Percentiles rank a stretch among this genome's conserved stretches.
phyloP scores from a whole-genome alignment of 2,888 invertebrate genomes.

The Eristalinus aeneus region DNA sequence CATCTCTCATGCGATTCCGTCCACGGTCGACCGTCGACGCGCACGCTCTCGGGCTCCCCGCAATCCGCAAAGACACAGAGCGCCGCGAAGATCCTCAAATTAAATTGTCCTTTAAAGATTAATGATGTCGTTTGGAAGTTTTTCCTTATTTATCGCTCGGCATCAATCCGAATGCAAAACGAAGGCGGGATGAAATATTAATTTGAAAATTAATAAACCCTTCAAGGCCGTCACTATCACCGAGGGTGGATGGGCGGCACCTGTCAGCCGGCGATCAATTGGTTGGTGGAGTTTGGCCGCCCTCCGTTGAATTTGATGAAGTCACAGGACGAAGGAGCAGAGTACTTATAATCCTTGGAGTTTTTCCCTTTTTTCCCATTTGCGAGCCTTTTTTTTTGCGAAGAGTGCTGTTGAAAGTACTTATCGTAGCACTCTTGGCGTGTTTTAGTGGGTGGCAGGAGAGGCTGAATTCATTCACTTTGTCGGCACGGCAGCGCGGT shows the following conservation, averaged over 20 bases:
- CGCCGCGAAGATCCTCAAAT: constrained; percentile 59
- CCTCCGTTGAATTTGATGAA: constrained; percentile 31
- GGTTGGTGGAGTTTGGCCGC: not conserved
- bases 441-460: constrained; percentile 41
- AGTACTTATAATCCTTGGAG: constrained; percentile 18
- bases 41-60: not conserved
- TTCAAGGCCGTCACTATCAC: constrained; percentile 3
- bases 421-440: constrained; percentile 60
- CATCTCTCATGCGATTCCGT: constrained; percentile 30
- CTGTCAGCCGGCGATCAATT: constrained; percentile 53
- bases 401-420: constrained; percentile 63
- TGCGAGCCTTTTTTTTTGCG: constrained; percentile 21
- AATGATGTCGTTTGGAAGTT: constrained; percentile 65
- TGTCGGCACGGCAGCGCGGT: constrained; percentile 53
- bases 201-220: constrained; percentile 66
- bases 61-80: not conserved
- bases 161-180: constrained; percentile 51
- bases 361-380: not conserved
- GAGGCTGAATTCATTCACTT: constrained; percentile 60
- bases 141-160: constrained; percentile 59
- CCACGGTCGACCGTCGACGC: not conserved
- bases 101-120: constrained; percentile 70
- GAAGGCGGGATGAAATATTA: constrained; percentile 55
- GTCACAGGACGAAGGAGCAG: constrained; percentile 42
- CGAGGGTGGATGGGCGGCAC: constrained; percentile 6